Conservation (phyloP, 2,113 vertebrate species). For the Chloropsis hardwickii region DNA sequence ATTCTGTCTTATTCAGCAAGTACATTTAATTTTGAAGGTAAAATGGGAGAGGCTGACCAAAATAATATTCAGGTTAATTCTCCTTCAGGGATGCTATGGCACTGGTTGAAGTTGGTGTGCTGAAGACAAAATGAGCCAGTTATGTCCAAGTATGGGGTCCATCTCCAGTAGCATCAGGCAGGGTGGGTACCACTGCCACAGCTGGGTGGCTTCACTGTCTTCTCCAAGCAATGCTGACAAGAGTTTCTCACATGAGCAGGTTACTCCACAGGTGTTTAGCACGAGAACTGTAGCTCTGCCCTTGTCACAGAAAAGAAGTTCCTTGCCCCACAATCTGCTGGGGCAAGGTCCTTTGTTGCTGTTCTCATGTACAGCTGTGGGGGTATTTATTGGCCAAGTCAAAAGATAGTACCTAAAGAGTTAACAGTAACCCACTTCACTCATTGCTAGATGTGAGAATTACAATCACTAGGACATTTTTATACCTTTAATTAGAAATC, state of each 20-base stretch:
- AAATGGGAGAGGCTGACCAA: not conserved
- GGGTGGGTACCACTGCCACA: not conserved
- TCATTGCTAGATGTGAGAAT: not conserved
- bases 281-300: not conserved
- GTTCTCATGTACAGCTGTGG: not conserved
- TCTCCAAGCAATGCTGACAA: rapidly evolving
- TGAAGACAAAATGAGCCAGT: not conserved
- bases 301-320: not conserved
- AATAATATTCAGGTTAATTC: not conserved
- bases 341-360: too few relatives aligned
- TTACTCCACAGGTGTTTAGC: not conserved
- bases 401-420: not conserved
- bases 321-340: not conserved
- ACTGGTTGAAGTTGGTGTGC: not conserved
- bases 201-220: not conserved
- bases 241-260: not conserved
- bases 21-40: not conserved
- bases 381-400: not conserved
- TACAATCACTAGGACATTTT: not conserved
- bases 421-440: not conserved
- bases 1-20: not conserved
- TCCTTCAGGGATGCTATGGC: not conserved
- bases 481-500: not conserved
- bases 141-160: not conserved
- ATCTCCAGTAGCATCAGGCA: not conserved